Evolutionary conservation across 2,888 invertebrate species (phyloP), one percentile per base, ranked within the genome.

Genomic region (Esperia sulphurella): DNA sequence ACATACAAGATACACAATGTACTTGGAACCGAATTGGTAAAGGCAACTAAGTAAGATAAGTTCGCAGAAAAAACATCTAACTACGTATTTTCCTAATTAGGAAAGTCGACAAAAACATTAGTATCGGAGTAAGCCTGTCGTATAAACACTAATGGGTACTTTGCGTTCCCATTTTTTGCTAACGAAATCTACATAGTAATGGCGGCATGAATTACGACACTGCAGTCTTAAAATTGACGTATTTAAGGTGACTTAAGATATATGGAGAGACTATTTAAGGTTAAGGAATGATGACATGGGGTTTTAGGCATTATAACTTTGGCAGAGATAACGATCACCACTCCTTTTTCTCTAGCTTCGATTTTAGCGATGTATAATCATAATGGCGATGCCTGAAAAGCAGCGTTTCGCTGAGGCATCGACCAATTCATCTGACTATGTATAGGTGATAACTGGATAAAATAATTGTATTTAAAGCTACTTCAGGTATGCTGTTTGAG

Each of bases 141-240:
- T 45, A 38, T 45, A 30, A 39, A 39, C 43, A 39, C 39, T 47
- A 40, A 41, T 41, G 14, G 33, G 33, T 37, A 37, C 29, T 28
- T 31, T 8, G 33, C 41, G 46, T 28, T 13, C 48, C 44, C 43
- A 39, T 53, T 65, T 60, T 63, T 53, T 47, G 50, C 51, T 30
- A 33, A 45, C 21, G 41, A 54, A 59, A 65, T 63, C 55, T 61
- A 61, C 61, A 63, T 61, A 55, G 51, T 61, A 60, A 66, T 59
- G 61, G 39, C 14, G 33, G 13, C 38, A 14, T 4, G 13, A 7
- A 13, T 38, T 38, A 13, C 38, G 21, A 12, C 14, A 14, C 8
- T 39, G 21, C 39, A 39, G 13, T 8, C 33, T 33, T 33, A 10
- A 10, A 33, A 10, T 33, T 21, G 21, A 33, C 10, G 33, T 33